Evolutionary conservation across 2,113 vertebrate species (phyloP), one percentile per base, ranked within the genome.

Genomic region (Anarhynchus alexandrinus): DNA sequence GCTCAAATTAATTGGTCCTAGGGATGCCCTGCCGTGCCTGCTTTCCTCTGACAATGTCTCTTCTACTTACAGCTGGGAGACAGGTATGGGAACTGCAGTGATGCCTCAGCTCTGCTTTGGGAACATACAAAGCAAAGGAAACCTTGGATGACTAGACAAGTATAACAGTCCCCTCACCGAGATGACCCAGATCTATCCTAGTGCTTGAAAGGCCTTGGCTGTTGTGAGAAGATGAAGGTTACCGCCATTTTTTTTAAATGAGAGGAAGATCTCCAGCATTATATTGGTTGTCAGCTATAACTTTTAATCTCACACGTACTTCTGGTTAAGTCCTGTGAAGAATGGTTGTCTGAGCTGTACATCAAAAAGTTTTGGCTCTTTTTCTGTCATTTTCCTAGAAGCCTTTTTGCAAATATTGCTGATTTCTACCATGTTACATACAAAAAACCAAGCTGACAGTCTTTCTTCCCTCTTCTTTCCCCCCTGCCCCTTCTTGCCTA

Each of bases 1-100:
- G 51, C 64, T 90, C 82, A 88, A 6, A 78, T 88, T 95, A 96
- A 92, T 92, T 95, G 95, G 82, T 93, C 69, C 45, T 82, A 83
- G 55, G n/a, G 72, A 90, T 81, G 47, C 51, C 65, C 66, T 96
- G 74, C 34, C n/a, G 47, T 81, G 76, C 59, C 64, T 88, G 59
- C 96, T 93, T 95, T 91, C 59, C 65, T 92, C 38, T 95, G 70
- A 93, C 62, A 77, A 27, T 27, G 92, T 93, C 92, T 72, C n/a
- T 71, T 82, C 76, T 47, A 2, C 59, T 93, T 92, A 86, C 7
- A 29, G 67, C 69, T 67, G 45, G 64, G 72, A 91, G 72, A 54
- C 11, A 22, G 59, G 26, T 12, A 10, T 36, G 38, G 69, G 38
- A 95, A 40, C 61, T 36, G 67, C 29, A 58, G 1, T n/a, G 78